Percentiles rank a stretch among this genome's conserved stretches.
Evolutionary conservation across 2,113 vertebrate species (phyloP).

Genomic region (Tachysurus vachellii): DNA sequence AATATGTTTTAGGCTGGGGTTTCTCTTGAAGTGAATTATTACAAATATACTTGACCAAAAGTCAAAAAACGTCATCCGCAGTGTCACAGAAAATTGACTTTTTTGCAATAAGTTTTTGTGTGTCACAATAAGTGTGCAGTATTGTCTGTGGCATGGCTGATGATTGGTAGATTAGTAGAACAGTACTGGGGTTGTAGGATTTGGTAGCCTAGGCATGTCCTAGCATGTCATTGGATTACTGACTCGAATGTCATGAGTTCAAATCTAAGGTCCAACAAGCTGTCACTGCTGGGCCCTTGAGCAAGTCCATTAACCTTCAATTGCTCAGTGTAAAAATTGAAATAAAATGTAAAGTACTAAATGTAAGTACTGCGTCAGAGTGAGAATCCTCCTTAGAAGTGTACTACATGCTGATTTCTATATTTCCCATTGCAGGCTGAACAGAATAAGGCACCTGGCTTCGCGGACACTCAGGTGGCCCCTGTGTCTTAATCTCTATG

Average conservation of each 20-base stretch:
- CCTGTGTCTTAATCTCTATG: background rate
- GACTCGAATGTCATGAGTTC: no score
- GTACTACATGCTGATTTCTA: background rate
- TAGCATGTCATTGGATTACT: no score
- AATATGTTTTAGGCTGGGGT: background rate
- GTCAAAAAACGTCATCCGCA: background rate
- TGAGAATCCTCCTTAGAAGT: background rate
- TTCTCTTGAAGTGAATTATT: background rate
- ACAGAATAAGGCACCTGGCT: constrained; percentile 18
- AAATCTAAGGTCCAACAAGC: no score
- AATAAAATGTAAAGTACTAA: no score
- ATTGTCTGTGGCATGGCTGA: background rate
- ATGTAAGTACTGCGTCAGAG: background rate
- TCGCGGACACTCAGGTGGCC: background rate
- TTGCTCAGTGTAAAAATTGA: no score
- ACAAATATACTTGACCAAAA: background rate
- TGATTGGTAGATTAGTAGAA: background rate
- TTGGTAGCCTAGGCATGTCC: no score
- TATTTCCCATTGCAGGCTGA: background rate
- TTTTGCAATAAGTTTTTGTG: background rate
- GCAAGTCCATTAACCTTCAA: no score
- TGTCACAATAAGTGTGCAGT: background rate
- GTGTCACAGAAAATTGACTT: background rate
- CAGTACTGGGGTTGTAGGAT: no score
- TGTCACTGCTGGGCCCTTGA: no score